Conservation (phyloP, 30 jellyfish, hydroid and myxozoan species). For the Morbakka virulenta region DNA sequence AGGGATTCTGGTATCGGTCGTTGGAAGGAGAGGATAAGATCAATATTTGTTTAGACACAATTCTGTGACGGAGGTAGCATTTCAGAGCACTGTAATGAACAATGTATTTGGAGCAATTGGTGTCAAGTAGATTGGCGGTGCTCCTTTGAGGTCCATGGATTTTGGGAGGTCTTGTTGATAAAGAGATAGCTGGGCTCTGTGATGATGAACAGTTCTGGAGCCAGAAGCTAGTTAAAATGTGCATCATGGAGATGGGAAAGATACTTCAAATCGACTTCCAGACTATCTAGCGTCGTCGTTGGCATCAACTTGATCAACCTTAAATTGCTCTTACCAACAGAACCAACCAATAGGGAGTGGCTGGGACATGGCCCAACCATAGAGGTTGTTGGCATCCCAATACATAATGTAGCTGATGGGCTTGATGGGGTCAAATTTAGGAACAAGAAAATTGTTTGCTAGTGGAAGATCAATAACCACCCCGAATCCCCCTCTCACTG, state of each 20-base stretch:
- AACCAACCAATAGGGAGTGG: constrained; percentile 69
- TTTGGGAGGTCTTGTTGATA: no score
- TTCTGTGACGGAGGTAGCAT: background rate
- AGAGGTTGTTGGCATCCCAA: no score
- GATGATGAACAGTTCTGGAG: no score
- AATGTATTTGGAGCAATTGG: no score
- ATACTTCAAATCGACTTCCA: constrained; percentile 12
- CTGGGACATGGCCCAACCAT: no score
- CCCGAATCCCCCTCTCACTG: constrained; percentile 7
- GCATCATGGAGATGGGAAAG: constrained; percentile 19
- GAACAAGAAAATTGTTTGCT: constrained; percentile 13
- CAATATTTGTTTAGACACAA: background rate
- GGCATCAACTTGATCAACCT: no score
- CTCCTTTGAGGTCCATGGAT: no score
- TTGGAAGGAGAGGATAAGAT: background rate
- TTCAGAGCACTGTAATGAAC: no score
- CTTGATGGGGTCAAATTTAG: background rate
- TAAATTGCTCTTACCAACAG: no score
- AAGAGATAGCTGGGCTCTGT: no score
- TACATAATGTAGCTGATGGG: constrained; percentile 30
- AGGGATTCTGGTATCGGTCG: no score
- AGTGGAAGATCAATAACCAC: constrained; percentile 7
- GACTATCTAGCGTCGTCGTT: background rate
- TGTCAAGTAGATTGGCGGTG: no score
- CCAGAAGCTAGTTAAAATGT: constrained; percentile 27